Conservation (phyloP, 2,113 vertebrate genomes). For the Mastomys coucha region DNA sequence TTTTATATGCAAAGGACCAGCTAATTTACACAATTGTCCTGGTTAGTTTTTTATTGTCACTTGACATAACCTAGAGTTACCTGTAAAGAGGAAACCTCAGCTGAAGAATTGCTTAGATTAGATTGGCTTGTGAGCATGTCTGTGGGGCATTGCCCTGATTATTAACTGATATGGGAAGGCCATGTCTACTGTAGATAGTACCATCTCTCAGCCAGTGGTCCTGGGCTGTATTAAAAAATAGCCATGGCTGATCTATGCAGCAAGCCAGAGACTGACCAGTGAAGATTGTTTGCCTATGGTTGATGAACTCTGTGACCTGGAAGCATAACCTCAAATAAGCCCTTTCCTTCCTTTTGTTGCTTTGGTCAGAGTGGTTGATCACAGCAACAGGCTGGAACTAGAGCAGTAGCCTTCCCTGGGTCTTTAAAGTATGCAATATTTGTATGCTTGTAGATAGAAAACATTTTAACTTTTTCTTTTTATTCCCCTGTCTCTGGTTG, state of each 20-base stretch:
- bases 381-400: neutral
- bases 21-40: neutral
- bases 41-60: neutral
- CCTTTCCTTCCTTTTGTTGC: neutral
- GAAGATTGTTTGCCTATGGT: too few species aligned
- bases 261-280: neutral
- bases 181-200: neutral
- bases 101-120: neutral
- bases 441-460: neutral
- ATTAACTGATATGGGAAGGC: neutral
- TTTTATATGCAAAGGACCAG: neutral
- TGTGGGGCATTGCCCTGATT: neutral
- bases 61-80: neutral
- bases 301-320: neutral
- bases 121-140: too few species aligned
- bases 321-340: neutral
- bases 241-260: neutral
- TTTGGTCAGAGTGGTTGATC: neutral
- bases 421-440: neutral
- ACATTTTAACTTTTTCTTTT: neutral
- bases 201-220: neutral
- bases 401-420: too few species aligned
- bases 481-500: neutral
- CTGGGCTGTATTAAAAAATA: neutral
- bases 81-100: neutral